Conservation (phyloP, 2,888 invertebrate species). For the Sipha maydis region DNA sequence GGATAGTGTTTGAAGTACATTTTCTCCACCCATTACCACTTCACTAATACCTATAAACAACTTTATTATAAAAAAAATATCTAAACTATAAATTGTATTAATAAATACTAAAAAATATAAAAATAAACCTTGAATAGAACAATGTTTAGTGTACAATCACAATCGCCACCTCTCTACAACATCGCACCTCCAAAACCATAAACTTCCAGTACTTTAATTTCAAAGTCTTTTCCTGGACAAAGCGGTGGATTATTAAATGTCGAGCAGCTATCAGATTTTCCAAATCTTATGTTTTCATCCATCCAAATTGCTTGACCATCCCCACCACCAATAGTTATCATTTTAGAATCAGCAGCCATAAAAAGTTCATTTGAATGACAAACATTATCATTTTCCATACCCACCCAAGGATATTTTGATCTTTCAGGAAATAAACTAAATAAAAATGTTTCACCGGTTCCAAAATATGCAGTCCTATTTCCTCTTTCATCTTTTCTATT, state of each 20-base stretch:
- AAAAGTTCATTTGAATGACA: constrained; percentile 89
- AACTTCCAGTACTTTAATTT: constrained; percentile 92
- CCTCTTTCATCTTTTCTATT: constrained; percentile 90
- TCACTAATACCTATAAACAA: constrained; percentile 80
- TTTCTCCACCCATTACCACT: constrained; percentile 87
- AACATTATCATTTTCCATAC: constrained; percentile 77
- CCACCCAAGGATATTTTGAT: constrained; percentile 95
- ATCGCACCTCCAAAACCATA: constrained; percentile 78
- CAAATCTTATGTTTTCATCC: constrained; percentile 94
- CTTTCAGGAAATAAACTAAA: constrained; percentile 89
- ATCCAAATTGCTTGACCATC: constrained; percentile 96
- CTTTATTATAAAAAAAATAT: constrained; percentile 25
- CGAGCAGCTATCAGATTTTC: constrained; percentile 91
- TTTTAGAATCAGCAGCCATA: constrained; percentile 94
- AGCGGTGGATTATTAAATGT: constrained; percentile 98
- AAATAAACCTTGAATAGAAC: constrained; percentile 53
- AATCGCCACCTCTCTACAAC: constrained; percentile 48
- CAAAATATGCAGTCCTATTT: constrained; percentile 93
- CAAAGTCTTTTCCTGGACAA: constrained; percentile 89
- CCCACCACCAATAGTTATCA: constrained; percentile 96
- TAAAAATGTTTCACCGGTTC: constrained; percentile 96
- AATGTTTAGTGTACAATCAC: constrained; percentile 42
- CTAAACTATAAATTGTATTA: background rate
- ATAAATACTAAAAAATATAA: background rate
- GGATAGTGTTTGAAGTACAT: constrained; percentile 75